phyloP scores from a whole-genome alignment of 1,140 invertebrate genomes.

The Scaptodrosophila lebanonensis region DNA sequence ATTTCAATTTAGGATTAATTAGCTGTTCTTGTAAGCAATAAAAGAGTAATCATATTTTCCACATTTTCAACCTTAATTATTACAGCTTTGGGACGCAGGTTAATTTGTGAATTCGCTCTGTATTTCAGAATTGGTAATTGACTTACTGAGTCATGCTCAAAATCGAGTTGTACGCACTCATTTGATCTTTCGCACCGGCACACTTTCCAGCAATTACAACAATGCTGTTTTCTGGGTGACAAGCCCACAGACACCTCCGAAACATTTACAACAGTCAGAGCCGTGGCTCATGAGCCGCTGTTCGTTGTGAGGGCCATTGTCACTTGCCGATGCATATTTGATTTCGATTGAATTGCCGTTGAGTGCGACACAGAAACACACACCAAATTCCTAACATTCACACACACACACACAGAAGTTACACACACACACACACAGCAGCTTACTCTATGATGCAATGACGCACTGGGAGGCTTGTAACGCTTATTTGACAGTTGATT shows the following conservation, averaged over 20 bases:
- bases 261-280: slow-evolving; percentile 54
- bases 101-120: too few species aligned
- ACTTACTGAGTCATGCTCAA: too few species aligned
- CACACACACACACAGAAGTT: slow-evolving; percentile 6
- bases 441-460: slow-evolving; percentile 11
- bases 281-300: slow-evolving; percentile 1
- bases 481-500: slow-evolving; percentile 73
- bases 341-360: slow-evolving; percentile 72
- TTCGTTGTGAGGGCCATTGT: slow-evolving; percentile 66
- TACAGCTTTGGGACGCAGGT: too few species aligned
- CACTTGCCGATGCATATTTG: slow-evolving; percentile 73
- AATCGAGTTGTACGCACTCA: background rate
- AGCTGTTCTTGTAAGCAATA: too few species aligned
- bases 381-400: too few species aligned
- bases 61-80: too few species aligned
- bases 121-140: too few species aligned
- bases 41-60: too few species aligned
- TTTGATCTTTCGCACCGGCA: slow-evolving; percentile 54
- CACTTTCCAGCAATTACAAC: slow-evolving; percentile 66
- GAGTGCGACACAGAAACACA: slow-evolving; percentile 52
- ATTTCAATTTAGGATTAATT: too few species aligned
- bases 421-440: slow-evolving; percentile 3
- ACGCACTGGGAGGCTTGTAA: slow-evolving; percentile 30
- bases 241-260: slow-evolving; percentile 51
- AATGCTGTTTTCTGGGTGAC: slow-evolving; percentile 63